Base-by-base conservation (phyloP, 2,797 vertebrate species). In the Cossypha caffra region DNA sequence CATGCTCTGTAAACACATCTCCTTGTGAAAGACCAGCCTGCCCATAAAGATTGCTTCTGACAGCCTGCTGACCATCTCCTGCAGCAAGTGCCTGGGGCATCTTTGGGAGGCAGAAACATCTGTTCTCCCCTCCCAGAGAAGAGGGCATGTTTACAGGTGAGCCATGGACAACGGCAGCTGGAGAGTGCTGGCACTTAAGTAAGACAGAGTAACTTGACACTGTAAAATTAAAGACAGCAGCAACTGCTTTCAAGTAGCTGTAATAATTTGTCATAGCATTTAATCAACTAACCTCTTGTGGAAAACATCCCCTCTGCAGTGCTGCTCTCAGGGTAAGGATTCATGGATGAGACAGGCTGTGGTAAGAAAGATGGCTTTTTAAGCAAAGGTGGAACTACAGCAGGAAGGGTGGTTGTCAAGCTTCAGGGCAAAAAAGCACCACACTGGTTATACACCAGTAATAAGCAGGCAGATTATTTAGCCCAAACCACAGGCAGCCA, bases 1-100 rank as follows among this genome's bases (percentile, higher is more conserved):
- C 98, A 98, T 98, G 98, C 97, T 97, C 96, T 95, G 97, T 98
- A 98, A 98, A 97, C 97, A 97, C 96, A 97, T 95, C 95, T 97
- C 95, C 97, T 95, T 96, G 92, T 93, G 95, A 97, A 97, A 97
- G 94, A 96, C 87, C 88, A 95, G 87, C 69, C 78, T 95, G 79
- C 89, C 95, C 93, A 95, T 96, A 95, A 97, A 97, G 96, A 95
- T 75, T 93, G 88, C 74, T 93, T 96, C 88, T 93, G 97, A 97
- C 92, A 96, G 92, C 93, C 92, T 91, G 66, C 88, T 88, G 79
- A 91, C 95, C 91, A 96, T 73, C 87, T 89, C 92, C 84, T 91
- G 86, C 80, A 84, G 95, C 86, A 86, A 91, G n/a, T 31, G 73
- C 84, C 89, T 31, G 81, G 81, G 93, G 95, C 91, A 86, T 69